Evolutionary conservation across 2,797 vertebrate species (phyloP).

Genomic region (Hybognathus amarus): DNA sequence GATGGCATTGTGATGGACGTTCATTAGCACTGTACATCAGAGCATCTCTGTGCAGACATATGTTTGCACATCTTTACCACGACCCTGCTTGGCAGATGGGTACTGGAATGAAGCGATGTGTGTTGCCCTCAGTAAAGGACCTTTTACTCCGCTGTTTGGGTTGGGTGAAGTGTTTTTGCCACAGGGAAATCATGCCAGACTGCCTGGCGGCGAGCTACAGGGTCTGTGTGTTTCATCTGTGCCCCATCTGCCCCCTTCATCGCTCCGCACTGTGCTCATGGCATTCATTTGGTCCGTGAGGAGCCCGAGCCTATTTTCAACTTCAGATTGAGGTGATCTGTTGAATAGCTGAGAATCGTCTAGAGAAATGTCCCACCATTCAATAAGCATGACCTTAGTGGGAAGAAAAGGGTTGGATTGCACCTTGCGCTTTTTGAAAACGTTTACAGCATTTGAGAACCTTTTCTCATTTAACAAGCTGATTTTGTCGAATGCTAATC

Average conservation of each 20-base stretch:
- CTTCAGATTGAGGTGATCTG: constrained; percentile 30
- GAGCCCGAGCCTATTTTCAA: constrained; percentile 15
- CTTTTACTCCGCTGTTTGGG: not conserved
- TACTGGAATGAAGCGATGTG: not conserved
- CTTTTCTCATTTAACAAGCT: not conserved
- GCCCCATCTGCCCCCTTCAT: constrained; percentile 27
- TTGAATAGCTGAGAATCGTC: constrained; percentile 26
- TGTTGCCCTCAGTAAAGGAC: constrained; percentile 4
- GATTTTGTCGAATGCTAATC: not conserved
- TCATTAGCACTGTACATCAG: constrained; percentile 31
- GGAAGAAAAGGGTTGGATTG: not conserved
- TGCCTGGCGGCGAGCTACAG: constrained; percentile 8
- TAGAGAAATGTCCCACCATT: constrained; percentile 30
- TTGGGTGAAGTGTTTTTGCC: not conserved
- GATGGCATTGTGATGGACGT: constrained; percentile 65
- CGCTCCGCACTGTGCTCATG: not conserved
- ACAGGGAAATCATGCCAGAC: constrained; percentile 25
- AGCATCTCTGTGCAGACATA: not conserved
- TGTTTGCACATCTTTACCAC: constrained; percentile 9
- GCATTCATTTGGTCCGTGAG: not conserved
- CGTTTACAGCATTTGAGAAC: not conserved
- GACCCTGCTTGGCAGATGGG: constrained; percentile 4
- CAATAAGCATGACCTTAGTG: constrained; percentile 7
- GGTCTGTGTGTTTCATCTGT: constrained; percentile 14
- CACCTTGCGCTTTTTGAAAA: not conserved